A percentile compares a stretch with the other conserved stretches of the same genome.
phyloP scores from a whole-genome alignment of 2,797 vertebrate species.

The Pipistrellus pipistrellus region DNA sequence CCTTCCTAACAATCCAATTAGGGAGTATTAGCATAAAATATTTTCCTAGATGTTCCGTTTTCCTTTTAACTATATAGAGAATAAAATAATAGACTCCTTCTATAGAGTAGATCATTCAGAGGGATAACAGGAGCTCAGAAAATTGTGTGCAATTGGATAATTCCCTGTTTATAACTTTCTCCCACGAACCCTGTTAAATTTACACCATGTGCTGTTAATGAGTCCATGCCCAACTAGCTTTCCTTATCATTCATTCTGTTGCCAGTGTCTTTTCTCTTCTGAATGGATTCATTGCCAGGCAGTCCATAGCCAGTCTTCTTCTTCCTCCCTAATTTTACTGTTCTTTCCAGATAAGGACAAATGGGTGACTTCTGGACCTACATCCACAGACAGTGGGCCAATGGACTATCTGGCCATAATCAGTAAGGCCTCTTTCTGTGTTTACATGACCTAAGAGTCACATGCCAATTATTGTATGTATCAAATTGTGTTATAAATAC shows the following conservation, averaged over 20 bases:
- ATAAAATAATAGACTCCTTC: background rate
- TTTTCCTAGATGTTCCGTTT: background rate
- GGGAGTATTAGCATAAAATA: background rate
- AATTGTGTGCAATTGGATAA: background rate
- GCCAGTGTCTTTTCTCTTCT: background rate
- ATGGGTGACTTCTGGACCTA: background rate
- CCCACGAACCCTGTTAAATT: background rate
- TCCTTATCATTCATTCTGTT: background rate
- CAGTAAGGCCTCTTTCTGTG: background rate
- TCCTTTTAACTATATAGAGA: background rate
- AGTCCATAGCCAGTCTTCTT: background rate
- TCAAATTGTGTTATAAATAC: background rate
- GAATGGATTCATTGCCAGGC: background rate
- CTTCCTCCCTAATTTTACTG: background rate
- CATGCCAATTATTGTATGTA: background rate
- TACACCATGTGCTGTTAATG: background rate
- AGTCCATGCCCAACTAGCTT: background rate
- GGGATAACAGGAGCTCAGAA: background rate
- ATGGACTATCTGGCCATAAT: background rate
- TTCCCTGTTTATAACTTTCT: constrained; percentile 3
- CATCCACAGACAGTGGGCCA: background rate
- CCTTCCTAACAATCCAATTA: background rate
- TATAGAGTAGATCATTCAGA: background rate
- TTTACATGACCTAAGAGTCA: background rate
- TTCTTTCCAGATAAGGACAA: background rate